Conservation (phyloP, 2,888 invertebrate genomes). For the Eucera pruinosa region DNA sequence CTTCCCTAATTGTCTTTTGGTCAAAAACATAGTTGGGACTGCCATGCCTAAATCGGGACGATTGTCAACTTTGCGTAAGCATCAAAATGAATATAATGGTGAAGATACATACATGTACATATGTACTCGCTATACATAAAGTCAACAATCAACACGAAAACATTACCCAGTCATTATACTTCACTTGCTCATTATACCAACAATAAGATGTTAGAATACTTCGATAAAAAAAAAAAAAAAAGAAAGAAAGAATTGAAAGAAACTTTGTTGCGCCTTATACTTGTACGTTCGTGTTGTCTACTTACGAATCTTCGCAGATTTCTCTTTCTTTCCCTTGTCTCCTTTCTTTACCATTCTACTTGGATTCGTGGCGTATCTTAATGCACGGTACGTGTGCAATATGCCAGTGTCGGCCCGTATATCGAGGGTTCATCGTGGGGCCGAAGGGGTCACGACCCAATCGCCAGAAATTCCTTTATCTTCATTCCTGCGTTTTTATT, state of each 20-base stretch:
- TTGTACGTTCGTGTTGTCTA: conserved; percentile 22
- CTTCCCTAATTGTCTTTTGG: too few species aligned
- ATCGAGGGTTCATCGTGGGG: conserved; percentile 63
- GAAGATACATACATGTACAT: too few species aligned
- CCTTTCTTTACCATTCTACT: conserved; percentile 9
- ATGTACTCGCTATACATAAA: too few species aligned
- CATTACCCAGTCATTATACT: too few species aligned
- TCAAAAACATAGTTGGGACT: too few species aligned
- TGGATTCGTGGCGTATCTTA: conserved; percentile 53
- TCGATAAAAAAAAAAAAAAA: too few species aligned
- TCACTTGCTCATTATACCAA: too few species aligned
- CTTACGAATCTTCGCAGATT: conserved; percentile 33
- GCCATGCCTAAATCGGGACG: too few species aligned
- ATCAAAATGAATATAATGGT: too few species aligned
- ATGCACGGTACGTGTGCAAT: conserved; percentile 64
- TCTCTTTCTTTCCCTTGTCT: conserved; percentile 21
- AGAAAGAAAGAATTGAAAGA: conserved; percentile 5
- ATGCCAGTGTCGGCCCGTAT: conserved; percentile 56
- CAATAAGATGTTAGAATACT: too few species aligned
- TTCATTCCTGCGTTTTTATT: conserved; percentile 68
- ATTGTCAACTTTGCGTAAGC: too few species aligned
- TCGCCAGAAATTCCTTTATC: conserved; percentile 73
- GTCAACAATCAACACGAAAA: too few species aligned
- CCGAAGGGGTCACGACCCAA: conserved; percentile 63
- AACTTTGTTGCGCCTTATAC: conserved; percentile 10